Evolutionary conservation across 2,113 vertebrate genomes (phyloP), one percentile per base, ranked within the genome.

Genomic region (Erythrocercus mccallii): DNA sequence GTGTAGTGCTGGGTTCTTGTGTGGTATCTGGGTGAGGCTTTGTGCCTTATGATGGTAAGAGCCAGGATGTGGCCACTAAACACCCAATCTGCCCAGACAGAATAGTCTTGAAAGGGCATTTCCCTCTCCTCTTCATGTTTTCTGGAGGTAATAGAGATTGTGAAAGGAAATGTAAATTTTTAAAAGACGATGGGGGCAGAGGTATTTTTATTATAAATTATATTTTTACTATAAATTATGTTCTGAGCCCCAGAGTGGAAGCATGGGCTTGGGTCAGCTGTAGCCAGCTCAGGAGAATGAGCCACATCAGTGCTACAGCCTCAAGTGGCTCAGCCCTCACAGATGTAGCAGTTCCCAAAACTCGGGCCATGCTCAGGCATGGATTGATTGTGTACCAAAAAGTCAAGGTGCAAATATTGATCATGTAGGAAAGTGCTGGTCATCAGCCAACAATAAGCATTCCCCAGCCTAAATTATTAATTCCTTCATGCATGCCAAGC

Each of bases 351-450:
- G 50, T 44, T 85, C 74, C 89, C 81, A 84, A 91, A 88, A 70
- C 40, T 77, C 17, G 0, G 45, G 62, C 54, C 0, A 0, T 58
- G 14, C 35, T 85, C 22, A 10, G 92, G 62, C 62, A 18, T 1
- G 13, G 80, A 97, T 95, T 69, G 79, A 93, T 78, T 62, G 90
- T 33, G 51, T 44, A 93, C 79, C 82, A 81, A 64, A 66, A 92
- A 83, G 86, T 31, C 64, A 61, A 86, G 94, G 69, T 90, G 82
- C 64, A 66, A n/a, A 73, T 80, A 88, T 68, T 93, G 94, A 93
- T 96, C 94, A 78, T 18, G 35, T 16, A 18, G 56, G 60, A 47
- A 73, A 81, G 51, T 5, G 68, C 82, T 88, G 90, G 68, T 92
- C 68, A 70, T 62, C 86, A 37, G 76, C 76, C 88, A 61, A 35